Evolutionary conservation across 1,140 invertebrate genomes (phyloP), one percentile per base, ranked within the genome.

Genomic region (Aphis craccivora): DNA sequence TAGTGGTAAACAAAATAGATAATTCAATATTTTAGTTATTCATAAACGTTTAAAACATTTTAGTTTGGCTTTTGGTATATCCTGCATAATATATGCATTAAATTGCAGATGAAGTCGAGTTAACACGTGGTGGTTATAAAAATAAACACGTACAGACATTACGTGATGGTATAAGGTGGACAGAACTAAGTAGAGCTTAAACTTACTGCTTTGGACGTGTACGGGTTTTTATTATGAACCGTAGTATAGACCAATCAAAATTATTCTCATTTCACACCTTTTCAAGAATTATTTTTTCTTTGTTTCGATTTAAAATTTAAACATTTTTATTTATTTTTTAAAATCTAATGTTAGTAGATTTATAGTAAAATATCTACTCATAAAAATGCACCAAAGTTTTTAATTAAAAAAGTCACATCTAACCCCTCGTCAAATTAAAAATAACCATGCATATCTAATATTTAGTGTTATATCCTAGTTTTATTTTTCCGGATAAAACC

Each of bases 101-200:
- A 30, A 84, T 40, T 43, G 9, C 2, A 5, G 23, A 43, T 20
- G 14, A 8, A 40, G 23, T 25, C 40, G 23, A 5, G 83, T 86
- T 40, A n/a, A 87, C 84, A 48, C 45, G 37, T 40, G 6, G n/a
- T 3, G 45, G 86, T 88, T 45, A 30, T 76, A 45, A 91, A 67
- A 76, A 91, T 43, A 76, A 91, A 43, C 60, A 91, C 35, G 90
- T 76, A 60, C 35, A n/a, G 60, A 81, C 40, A 76, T 91, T n/a
- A 91, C 60, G 60, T 91, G 55, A 76, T 45, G 25, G 60, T 45
- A 43, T 76, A 81, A 91, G 40, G 60, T 43, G 30, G 22, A 81
- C 60, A 40, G n/a, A 40, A 91, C 60, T 91, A 48, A 91, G 90
- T 91, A 45, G n/a, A 91, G 90, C 40, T 91, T 81, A 76, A 91